phyloP scores from a whole-genome alignment of 2,888 invertebrate genomes.

The Melanotus villosus region DNA sequence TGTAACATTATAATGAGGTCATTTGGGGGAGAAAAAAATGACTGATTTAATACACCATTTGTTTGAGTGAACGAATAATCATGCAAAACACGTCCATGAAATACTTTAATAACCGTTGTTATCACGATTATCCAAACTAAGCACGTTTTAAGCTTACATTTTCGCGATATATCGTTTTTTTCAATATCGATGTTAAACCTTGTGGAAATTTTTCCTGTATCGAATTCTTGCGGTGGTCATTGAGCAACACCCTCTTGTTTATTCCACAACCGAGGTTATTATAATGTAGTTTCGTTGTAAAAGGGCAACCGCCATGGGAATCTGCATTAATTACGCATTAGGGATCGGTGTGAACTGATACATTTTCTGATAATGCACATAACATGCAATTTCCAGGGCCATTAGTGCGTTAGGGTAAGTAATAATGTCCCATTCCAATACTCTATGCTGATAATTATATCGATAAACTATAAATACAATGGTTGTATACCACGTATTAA shows the following conservation, averaged over 20 bases:
- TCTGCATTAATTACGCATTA: constrained; percentile 29
- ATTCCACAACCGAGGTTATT: too few relatives aligned
- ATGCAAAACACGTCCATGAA: constrained; percentile 38
- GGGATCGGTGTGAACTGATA: constrained; percentile 30
- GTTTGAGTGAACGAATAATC: constrained; percentile 20
- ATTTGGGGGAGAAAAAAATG: constrained; percentile 32
- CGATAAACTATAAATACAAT: not conserved
- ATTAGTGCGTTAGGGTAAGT: constrained; percentile 27
- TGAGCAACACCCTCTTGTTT: too few relatives aligned
- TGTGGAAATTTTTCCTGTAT: too few relatives aligned
- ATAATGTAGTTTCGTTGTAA: constrained; percentile 1
- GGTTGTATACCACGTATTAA: too few relatives aligned
- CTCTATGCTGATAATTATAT: constrained; percentile 4
- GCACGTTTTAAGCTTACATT: constrained; percentile 12
- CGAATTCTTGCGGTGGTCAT: too few relatives aligned
- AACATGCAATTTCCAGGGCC: constrained; percentile 32
- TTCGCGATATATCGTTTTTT: too few relatives aligned
- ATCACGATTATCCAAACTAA: constrained; percentile 13
- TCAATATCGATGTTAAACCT: too few relatives aligned
- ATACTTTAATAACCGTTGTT: constrained; percentile 20
- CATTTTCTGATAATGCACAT: constrained; percentile 36
- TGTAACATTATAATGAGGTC: constrained; percentile 31
- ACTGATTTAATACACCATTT: constrained; percentile 37
- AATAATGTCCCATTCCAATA: constrained; percentile 5
- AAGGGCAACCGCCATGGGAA: constrained; percentile 8